A percentile compares a stretch with the other conserved stretches of the same genome.
Conservation (phyloP, 2,797 vertebrate species). For the Alexandromys oeconomus region DNA sequence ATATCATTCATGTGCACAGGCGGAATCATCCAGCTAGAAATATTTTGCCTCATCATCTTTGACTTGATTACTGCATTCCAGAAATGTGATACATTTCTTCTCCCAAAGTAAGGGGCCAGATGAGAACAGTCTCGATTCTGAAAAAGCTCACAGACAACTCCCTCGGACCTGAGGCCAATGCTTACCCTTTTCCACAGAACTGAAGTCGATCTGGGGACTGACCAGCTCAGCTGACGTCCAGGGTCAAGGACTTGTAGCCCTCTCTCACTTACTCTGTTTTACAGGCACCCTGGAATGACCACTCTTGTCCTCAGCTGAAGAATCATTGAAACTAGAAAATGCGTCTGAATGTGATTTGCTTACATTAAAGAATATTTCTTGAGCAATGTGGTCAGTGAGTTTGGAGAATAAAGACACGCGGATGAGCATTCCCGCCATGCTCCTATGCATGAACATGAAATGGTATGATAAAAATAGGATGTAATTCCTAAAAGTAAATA, state of each 20-base stretch:
- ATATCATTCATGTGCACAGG: background rate
- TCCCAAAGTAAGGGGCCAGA: slow-evolving; percentile 53
- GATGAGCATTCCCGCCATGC: background rate
- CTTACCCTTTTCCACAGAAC: background rate
- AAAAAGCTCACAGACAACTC: background rate
- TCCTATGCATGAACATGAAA: background rate
- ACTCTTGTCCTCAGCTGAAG: background rate
- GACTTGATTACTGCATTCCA: slow-evolving; percentile 25
- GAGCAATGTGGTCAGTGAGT: background rate
- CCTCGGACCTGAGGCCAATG: background rate
- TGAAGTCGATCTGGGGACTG: background rate
- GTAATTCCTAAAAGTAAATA: background rate
- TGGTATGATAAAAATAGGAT: background rate
- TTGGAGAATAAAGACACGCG: slow-evolving; percentile 20
- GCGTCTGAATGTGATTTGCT: background rate
- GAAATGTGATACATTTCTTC: slow-evolving; percentile 51
- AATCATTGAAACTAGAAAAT: background rate
- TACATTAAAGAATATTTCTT: background rate
- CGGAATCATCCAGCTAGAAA: slow-evolving; percentile 34
- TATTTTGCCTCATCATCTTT: slow-evolving; percentile 46
- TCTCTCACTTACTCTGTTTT: background rate
- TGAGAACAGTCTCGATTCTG: slow-evolving; percentile 3
- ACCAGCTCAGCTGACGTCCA: background rate
- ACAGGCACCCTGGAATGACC: background rate
- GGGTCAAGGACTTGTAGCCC: background rate